Percentiles rank a stretch among this genome's conserved stretches.
These are phyloP conservation scores for Drosophila anceps DNA, from an alignment of 2,888 invertebrate genomes.

Conservation along the genomic window DNA sequence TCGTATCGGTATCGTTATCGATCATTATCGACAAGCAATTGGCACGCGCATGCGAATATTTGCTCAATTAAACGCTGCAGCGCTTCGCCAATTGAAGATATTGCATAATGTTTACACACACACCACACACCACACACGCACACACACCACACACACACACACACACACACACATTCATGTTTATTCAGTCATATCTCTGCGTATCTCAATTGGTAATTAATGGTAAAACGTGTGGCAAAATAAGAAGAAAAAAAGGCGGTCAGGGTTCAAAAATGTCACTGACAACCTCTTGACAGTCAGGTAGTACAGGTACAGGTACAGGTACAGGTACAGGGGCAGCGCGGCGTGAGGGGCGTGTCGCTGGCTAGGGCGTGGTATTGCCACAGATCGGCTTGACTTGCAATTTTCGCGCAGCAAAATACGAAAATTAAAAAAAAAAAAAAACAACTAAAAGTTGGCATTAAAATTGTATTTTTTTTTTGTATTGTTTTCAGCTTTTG, in stretches of 20 bases:
- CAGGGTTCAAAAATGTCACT: conserved; percentile 74
- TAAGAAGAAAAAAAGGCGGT: conserved; percentile 55
- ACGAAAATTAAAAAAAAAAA: neutral
- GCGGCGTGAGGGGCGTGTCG: neutral
- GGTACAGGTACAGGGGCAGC: no score
- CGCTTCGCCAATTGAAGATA: conserved; percentile 53
- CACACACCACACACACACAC: conserved; percentile 6
- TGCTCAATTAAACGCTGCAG: conserved; percentile 58
- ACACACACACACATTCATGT: neutral
- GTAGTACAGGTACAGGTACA: no score
- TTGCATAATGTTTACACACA: conserved; percentile 55
- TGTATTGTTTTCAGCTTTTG: neutral
- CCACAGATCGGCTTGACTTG: conserved; percentile 36
- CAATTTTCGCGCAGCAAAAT: conserved; percentile 22
- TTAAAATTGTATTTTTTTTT: neutral
- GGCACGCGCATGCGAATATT: conserved; percentile 32
- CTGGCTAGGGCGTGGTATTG: conserved; percentile 33
- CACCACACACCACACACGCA: conserved; percentile 1
- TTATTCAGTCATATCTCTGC: conserved; percentile 23
- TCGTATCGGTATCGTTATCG: conserved; percentile 11
- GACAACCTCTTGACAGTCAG: conserved; percentile 46
- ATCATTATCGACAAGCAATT: conserved; percentile 7
- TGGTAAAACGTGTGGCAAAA: conserved; percentile 55
- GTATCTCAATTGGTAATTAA: conserved; percentile 63
- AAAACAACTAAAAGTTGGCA: neutral